phyloP scores from a whole-genome alignment of 2,113 vertebrate species.

The Peucedramus taeniatus region DNA sequence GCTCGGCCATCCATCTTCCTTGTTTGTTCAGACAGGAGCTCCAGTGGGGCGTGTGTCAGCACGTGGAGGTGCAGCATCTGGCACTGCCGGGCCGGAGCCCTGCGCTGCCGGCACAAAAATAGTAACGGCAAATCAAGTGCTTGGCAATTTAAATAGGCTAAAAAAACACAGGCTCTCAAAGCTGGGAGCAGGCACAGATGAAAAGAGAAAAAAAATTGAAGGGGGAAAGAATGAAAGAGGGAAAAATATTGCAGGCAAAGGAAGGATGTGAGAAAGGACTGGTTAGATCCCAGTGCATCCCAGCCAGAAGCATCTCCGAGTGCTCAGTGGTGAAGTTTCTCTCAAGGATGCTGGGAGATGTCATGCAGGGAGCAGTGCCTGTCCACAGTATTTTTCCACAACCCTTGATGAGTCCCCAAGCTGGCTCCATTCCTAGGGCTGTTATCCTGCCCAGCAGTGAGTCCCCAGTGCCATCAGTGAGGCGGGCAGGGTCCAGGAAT shows the following conservation, averaged over 20 bases:
- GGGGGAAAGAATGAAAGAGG: neutral
- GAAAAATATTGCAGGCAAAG: neutral
- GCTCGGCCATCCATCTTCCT: neutral
- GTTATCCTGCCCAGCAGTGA: neutral
- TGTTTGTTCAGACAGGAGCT: neutral
- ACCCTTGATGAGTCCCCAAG: neutral
- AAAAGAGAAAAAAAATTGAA: neutral
- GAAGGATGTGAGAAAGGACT: neutral
- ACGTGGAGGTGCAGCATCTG: conserved; percentile 1
- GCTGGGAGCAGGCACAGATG: neutral
- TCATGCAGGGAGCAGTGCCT: neutral
- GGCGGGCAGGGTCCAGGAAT: neutral
- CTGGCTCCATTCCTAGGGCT: neutral
- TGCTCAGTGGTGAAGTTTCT: fast-evolving
- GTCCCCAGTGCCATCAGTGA: neutral
- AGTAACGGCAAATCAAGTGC: neutral
- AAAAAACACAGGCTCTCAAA: neutral
- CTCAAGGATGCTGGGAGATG: neutral
- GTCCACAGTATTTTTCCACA: neutral
- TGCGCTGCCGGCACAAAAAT: neutral
- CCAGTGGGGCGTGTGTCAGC: neutral
- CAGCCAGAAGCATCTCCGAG: neutral
- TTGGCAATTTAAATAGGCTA: neutral
- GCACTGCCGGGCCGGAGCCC: neutral
- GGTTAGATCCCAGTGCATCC: neutral